phyloP scores from a whole-genome alignment of 2,888 invertebrate species.

The Cephonodes hylas region DNA sequence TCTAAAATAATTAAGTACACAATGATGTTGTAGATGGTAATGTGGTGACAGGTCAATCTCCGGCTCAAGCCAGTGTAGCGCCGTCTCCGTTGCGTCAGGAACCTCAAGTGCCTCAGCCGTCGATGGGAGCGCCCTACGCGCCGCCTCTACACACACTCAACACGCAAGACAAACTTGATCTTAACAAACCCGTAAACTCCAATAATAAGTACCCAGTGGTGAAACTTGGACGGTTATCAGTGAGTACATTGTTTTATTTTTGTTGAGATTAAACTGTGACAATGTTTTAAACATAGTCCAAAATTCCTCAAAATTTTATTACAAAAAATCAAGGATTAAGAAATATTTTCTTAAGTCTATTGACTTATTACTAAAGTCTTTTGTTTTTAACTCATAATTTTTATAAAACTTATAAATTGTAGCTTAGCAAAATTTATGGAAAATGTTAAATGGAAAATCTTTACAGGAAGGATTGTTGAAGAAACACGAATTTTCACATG shows the following conservation, averaged over 20 bases:
- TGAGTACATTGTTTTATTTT: too few species aligned
- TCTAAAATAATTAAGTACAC: neutral
- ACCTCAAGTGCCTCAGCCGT: constrained; percentile 76
- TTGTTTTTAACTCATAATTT: too few species aligned
- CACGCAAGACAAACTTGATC: constrained; percentile 59
- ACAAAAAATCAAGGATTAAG: too few species aligned
- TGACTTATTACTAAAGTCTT: too few species aligned
- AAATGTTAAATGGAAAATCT: neutral
- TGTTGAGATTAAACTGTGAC: too few species aligned
- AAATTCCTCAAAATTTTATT: too few species aligned
- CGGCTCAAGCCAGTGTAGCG: constrained; percentile 83
- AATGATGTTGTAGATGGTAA: constrained; percentile 56
- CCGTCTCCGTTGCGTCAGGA: constrained; percentile 78
- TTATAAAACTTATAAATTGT: too few species aligned
- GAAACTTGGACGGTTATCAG: constrained; percentile 74
- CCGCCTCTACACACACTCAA: constrained; percentile 45
- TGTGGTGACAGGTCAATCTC: constrained; percentile 79
- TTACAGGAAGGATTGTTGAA: constrained; percentile 71
- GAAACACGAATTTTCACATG: constrained; percentile 64
- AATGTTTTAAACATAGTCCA: neutral
- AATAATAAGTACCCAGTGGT: constrained; percentile 73
- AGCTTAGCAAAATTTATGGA: neutral
- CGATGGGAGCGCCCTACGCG: constrained; percentile 72
- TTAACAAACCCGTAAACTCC: constrained; percentile 49
- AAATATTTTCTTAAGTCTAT: too few species aligned